Conservation (phyloP, 1,140 invertebrate species). For the Hydropsyche tenuis region DNA sequence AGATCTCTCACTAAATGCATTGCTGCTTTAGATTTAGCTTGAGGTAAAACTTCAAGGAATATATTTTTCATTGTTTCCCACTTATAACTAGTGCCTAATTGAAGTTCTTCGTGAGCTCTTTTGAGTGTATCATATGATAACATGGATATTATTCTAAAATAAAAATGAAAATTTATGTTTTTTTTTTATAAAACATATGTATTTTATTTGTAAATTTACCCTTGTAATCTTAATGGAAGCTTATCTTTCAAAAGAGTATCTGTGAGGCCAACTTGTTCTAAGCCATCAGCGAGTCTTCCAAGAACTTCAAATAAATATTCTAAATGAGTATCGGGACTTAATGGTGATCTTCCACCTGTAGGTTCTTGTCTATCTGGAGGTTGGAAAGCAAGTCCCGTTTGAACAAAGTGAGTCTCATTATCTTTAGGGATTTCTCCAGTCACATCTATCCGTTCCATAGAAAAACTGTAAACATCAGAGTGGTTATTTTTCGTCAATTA, state of each 20-base stretch:
- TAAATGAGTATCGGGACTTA: neutral
- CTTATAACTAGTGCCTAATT: conserved; percentile 68
- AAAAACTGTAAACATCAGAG: conserved; percentile 1
- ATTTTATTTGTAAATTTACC: conserved; percentile 27
- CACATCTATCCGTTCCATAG: conserved; percentile 8
- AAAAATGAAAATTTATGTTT: conserved; percentile 38
- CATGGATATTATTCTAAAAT: conserved; percentile 61
- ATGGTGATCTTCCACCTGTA: conserved; percentile 32
- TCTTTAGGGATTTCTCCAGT: neutral
- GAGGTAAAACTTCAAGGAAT: conserved; percentile 75
- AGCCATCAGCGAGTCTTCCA: conserved; percentile 31
- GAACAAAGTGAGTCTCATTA: conserved; percentile 6
- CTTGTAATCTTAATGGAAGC: conserved; percentile 43
- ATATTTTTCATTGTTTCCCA: conserved; percentile 72
- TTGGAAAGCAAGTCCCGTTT: conserved; percentile 35
- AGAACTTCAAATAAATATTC: conserved; percentile 31
- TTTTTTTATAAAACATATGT: neutral
- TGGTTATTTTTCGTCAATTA: neutral
- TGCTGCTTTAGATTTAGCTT: conserved; percentile 70
- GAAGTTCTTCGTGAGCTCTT: conserved; percentile 63
- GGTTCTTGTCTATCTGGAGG: conserved; percentile 33
- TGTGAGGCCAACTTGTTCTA: conserved; percentile 40
- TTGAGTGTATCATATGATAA: conserved; percentile 62
- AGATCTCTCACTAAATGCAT: conserved; percentile 70
- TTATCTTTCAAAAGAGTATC: conserved; percentile 45